Conservation (phyloP, 2,797 vertebrate genomes). For the Zalophus californianus region DNA sequence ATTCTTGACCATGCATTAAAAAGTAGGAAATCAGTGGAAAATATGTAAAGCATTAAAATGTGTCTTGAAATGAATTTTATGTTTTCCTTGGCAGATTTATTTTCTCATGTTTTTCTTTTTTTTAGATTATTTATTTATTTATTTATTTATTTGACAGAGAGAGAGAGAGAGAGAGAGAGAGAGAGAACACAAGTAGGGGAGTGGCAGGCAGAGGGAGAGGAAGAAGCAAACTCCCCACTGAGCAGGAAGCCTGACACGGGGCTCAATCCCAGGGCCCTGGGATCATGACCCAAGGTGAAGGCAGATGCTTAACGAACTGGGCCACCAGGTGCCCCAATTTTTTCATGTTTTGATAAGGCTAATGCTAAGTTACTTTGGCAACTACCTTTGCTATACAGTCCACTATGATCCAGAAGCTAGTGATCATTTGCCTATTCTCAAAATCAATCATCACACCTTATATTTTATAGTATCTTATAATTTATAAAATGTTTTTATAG, state of each 20-base stretch:
- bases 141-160: background rate
- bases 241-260: background rate
- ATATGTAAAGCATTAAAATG: background rate
- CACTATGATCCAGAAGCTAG: background rate
- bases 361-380: background rate
- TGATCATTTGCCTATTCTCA: background rate
- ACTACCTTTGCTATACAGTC: background rate
- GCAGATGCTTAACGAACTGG: background rate
- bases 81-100: background rate
- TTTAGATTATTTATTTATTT: background rate
- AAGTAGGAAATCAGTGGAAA: background rate
- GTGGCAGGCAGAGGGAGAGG: background rate
- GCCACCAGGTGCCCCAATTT: background rate
- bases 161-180: background rate
- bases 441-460: background rate
- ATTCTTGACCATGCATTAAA: background rate
- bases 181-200: background rate
- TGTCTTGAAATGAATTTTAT: background rate
- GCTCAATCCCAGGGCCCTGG: background rate
- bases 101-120: background rate
- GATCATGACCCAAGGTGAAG: background rate
- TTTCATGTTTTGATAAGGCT: background rate
- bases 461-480: background rate
- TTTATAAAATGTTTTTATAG: background rate
- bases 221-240: background rate